Percentiles rank a stretch among this genome's conserved stretches.
Conservation (phyloP, 2,888 invertebrate genomes). For the Pachycephus smyrnensis region DNA sequence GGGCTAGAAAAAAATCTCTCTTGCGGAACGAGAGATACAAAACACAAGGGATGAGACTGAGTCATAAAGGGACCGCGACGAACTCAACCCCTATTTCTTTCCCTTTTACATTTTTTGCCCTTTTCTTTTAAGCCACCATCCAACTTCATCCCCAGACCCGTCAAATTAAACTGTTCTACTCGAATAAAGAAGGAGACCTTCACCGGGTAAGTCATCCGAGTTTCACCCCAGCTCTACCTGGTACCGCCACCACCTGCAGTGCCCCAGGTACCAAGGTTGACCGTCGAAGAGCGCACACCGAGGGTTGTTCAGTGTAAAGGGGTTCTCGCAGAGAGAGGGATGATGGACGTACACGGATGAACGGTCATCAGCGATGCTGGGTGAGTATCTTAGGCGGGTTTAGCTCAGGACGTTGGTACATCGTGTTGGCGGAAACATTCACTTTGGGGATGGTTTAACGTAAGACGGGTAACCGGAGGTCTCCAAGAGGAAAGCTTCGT, state of each 20-base stretch:
- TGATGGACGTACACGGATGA: background rate
- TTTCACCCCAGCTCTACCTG: background rate
- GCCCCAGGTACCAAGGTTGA: background rate
- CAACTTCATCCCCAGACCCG: background rate
- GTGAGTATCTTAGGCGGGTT: background rate
- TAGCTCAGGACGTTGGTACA: background rate
- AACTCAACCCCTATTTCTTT: background rate
- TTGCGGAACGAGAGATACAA: background rate
- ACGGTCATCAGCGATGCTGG: background rate
- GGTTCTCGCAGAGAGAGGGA: background rate
- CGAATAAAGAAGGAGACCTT: background rate
- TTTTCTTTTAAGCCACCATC: background rate
- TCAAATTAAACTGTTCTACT: background rate
- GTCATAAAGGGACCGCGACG: background rate
- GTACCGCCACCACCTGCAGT: background rate
- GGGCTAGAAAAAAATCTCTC: too few species aligned
- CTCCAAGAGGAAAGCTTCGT: constrained; percentile 40
- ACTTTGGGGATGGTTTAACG: constrained; percentile 40
- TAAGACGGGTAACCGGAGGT: constrained; percentile 43
- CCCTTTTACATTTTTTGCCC: background rate
- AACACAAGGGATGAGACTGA: background rate
- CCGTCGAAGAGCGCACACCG: background rate
- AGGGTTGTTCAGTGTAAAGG: background rate
- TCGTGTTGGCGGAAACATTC: constrained; percentile 35
- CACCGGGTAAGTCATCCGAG: background rate